Evolutionary conservation across 1,140 invertebrate species (phyloP), one percentile per base, ranked within the genome.

Genomic region (Aphaenogaster floridana): DNA sequence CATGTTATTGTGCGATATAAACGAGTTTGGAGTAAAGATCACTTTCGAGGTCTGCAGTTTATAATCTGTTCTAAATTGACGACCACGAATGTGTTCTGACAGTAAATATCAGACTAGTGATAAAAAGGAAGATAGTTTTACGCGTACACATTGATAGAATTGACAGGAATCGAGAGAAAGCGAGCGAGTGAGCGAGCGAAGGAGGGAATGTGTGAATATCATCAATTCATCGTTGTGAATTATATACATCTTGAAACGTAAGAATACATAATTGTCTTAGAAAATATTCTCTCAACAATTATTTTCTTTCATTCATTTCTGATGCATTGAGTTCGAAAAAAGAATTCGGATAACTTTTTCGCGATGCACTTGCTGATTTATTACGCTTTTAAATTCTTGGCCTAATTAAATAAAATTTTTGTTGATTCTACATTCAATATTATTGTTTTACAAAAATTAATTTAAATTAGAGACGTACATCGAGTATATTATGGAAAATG

Each of bases 1-100:
- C 81, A 94, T 93, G 89, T 93, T 92, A 92, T 54, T 91, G 92
- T 86, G 87, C 85, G 86, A 92, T 89, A 88, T 92, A 52, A 36
- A 81, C 13, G 34, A 89, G 87, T 91, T 92, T 92, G 86, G 81
- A 92, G 87, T 89, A 93, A 92, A 94, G 66, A 87, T 91, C 77
- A 87, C 78, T 48, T 74, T 88, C 66, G 34, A n/a, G 90, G 86
- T 90, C 69, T 77, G 86, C 90, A 89, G 83, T 93, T 93, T 91
- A 86, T 91, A 88, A 86, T 89, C 79, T 88, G 68, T 91, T 92
- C 83, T 88, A 78, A 87, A 88, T 90, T 88, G 86, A 91, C 71
- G 90, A 92, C 81, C 86, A 77, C 69, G 88, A 74, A 74, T 72
- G 89, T 89, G 86, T 81, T 87, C 39, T 91, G 80, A 54, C 83